These are phyloP conservation scores for Calliphora vomitoria DNA, from an alignment of 2,888 invertebrate species.

Conservation along the genomic window DNA sequence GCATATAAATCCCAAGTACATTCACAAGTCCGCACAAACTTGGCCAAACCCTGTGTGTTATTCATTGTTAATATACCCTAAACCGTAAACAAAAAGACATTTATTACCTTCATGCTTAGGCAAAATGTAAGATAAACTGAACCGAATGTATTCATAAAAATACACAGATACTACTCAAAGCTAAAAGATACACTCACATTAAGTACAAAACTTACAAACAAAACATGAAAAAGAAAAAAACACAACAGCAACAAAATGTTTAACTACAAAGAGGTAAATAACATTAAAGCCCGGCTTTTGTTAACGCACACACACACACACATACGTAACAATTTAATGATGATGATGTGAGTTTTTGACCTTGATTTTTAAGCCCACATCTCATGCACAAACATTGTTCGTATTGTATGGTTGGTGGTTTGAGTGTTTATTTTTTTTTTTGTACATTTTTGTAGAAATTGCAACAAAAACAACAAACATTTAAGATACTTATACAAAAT, in stretches of 20 bases:
- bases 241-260: constrained; percentile 44
- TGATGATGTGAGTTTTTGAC: constrained; percentile 73
- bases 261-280: constrained; percentile 58
- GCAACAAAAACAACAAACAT: constrained; percentile 42
- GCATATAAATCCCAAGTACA: background rate
- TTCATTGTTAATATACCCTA: constrained; percentile 3
- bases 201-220: constrained; percentile 3
- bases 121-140: constrained; percentile 37
- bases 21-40: background rate
- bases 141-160: background rate
- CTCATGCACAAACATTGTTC: constrained; percentile 58
- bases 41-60: constrained; percentile 1
- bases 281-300: constrained; percentile 63
- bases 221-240: constrained; percentile 16
- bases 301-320: constrained; percentile 14
- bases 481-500: constrained; percentile 12
- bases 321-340: constrained; percentile 20
- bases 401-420: background rate
- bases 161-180: constrained; percentile 4
- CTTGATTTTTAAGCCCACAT: constrained; percentile 73
- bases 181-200: background rate
- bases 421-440: background rate
- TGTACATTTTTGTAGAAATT: constrained; percentile 15
- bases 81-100: constrained; percentile 44
- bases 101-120: constrained; percentile 57